Percentiles rank a stretch among this genome's conserved stretches.
These are phyloP conservation scores for Sigmodon hispidus DNA, from an alignment of 2,113 vertebrate genomes.

Conservation along the genomic window DNA sequence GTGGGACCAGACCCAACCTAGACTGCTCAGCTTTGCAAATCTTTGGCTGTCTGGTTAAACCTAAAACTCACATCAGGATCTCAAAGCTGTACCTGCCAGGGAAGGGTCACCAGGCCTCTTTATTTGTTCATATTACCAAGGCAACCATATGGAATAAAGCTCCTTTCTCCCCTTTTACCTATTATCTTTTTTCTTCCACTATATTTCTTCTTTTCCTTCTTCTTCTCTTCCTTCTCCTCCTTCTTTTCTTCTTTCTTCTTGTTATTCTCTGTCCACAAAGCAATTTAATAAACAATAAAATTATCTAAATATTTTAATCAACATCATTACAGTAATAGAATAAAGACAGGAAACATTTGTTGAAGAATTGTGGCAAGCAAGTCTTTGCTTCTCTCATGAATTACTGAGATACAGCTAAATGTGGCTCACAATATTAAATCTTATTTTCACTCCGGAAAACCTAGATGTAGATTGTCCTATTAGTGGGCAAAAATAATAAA, in stretches of 20 bases:
- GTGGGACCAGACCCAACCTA: neutral
- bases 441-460: slow-evolving; percentile 57
- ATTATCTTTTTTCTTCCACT: no score
- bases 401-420: slow-evolving; percentile 4
- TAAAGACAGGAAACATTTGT: neutral
- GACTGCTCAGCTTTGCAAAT: no score
- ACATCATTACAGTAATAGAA: neutral
- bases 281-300: neutral
- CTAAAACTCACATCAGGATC: neutral
- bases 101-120: neutral
- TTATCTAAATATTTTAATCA: neutral
- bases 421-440: slow-evolving; percentile 21
- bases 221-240: neutral
- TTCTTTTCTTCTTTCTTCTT: neutral
- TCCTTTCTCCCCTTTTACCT: neutral
- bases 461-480: neutral
- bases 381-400: neutral
- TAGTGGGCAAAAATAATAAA: slow-evolving; percentile 50
- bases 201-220: neutral
- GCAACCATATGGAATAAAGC: neutral
- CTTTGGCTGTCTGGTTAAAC: neutral
- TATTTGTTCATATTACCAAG: neutral
- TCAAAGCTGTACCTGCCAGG: no score
- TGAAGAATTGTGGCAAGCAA: neutral
- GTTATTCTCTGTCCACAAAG: neutral